phyloP scores from a whole-genome alignment of 2,113 vertebrate genomes.

The Python bivittatus region DNA sequence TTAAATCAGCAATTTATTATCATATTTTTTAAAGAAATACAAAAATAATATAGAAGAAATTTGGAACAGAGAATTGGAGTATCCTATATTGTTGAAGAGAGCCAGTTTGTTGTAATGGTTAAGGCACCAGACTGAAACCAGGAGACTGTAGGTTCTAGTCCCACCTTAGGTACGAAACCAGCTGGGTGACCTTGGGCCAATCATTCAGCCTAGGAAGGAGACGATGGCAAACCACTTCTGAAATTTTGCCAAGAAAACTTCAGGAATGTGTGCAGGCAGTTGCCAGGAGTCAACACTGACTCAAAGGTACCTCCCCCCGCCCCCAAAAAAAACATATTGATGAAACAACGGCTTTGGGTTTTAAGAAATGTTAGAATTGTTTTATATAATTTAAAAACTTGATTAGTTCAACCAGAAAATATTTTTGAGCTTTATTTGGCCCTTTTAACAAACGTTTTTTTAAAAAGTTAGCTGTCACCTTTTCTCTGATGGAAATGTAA shows the following conservation, averaged over 20 bases:
- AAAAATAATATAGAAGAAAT: not conserved
- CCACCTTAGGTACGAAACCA: not conserved
- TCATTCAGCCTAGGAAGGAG: too few relatives aligned
- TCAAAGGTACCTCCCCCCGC: not conserved
- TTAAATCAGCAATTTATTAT: too few relatives aligned
- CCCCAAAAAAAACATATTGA: too few relatives aligned
- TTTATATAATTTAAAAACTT: not conserved
- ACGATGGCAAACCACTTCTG: too few relatives aligned
- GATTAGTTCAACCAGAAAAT: not conserved
- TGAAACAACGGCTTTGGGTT: not conserved
- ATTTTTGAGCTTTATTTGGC: not conserved
- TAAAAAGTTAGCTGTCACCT: not conserved
- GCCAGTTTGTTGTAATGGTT: not conserved
- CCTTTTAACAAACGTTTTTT: not conserved
- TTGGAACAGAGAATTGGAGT: not conserved
- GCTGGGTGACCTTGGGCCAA: not conserved
- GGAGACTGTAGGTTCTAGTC: too few relatives aligned
- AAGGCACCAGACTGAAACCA: not conserved
- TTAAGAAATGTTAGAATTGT: not conserved
- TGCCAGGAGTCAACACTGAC: too few relatives aligned
- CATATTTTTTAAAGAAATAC: too few relatives aligned
- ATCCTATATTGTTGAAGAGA: not conserved
- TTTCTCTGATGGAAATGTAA: not conserved
- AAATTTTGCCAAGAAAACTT: too few relatives aligned
- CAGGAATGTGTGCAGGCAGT: too few relatives aligned